These are phyloP conservation scores for Saccostrea glomerata DNA, from an alignment of 1,140 invertebrate species.

Conservation along the genomic window DNA sequence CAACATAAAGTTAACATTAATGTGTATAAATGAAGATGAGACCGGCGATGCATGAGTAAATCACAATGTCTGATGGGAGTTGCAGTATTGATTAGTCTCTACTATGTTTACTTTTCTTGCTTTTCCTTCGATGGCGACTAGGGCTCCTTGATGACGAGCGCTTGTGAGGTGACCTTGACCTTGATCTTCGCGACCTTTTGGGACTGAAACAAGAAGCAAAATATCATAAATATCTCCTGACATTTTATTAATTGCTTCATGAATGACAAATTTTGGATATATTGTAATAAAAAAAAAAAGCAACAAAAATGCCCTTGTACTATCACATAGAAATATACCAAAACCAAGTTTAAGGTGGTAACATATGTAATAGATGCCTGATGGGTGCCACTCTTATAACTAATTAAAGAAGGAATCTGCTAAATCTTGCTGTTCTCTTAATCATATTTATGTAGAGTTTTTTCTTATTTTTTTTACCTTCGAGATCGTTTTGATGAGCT, in stretches of 20 bases:
- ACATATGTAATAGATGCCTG: no score
- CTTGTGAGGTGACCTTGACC: conserved; percentile 67
- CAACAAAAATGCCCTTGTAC: no score
- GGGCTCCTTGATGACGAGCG: conserved; percentile 69
- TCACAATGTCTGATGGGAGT: not conserved
- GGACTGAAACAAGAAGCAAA: conserved; percentile 64
- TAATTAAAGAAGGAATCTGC: no score
- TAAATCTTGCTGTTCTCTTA: no score
- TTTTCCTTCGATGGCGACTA: conserved; percentile 69
- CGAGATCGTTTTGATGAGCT: conserved; percentile 49
- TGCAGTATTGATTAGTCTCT: not conserved
- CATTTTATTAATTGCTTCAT: no score
- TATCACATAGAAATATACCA: no score
- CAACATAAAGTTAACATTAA: not conserved
- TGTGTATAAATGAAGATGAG: not conserved
- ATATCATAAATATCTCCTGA: no score
- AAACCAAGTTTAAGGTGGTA: no score
- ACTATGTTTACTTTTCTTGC: conserved; percentile 73
- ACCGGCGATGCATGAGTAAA: not conserved
- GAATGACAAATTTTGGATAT: no score
- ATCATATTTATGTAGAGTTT: no score
- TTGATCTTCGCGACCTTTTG: conserved; percentile 69
- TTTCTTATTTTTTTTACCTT: conserved; percentile 31
- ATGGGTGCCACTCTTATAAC: no score
- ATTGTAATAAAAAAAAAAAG: no score